Conservation (phyloP, 1,140 invertebrate species). For the Leucophenga varia region DNA sequence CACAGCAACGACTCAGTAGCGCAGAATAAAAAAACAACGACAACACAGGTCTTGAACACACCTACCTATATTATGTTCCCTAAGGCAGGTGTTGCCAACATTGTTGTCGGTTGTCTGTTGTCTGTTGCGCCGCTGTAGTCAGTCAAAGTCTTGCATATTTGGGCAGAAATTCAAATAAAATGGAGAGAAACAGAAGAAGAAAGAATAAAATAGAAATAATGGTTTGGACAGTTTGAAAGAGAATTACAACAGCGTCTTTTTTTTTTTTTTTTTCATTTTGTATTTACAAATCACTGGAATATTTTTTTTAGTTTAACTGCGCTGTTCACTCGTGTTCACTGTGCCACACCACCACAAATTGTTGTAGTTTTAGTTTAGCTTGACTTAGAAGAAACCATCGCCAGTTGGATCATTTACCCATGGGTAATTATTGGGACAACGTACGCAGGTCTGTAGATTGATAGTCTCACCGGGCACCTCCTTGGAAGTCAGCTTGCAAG, state of each 20-base stretch:
- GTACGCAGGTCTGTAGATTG: slow-evolving; percentile 88
- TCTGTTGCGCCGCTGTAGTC: slow-evolving; percentile 17
- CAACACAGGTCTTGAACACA: too few relatives aligned
- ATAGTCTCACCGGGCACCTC: slow-evolving; percentile 91
- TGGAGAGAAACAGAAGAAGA: slow-evolving; percentile 8
- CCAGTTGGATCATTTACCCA: slow-evolving; percentile 92
- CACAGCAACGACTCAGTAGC: slow-evolving; percentile 47
- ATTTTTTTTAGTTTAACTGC: too few relatives aligned
- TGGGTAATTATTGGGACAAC: slow-evolving; percentile 92
- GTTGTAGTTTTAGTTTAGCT: too few relatives aligned
- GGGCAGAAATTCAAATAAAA: slow-evolving; percentile 27
- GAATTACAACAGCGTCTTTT: too few relatives aligned
- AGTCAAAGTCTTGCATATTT: slow-evolving; percentile 49
- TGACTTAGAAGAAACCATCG: slow-evolving; percentile 82
- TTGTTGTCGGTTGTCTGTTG: background rate
- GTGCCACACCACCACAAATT: too few relatives aligned
- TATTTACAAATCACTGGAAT: too few relatives aligned
- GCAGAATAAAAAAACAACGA: too few relatives aligned
- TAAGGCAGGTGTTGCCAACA: too few relatives aligned
- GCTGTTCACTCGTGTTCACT: too few relatives aligned
- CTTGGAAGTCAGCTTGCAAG: slow-evolving; percentile 87
- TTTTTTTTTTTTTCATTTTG: too few relatives aligned
- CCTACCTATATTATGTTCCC: too few relatives aligned
- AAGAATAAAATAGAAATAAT: slow-evolving; percentile 2
- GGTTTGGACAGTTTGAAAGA: slow-evolving; percentile 1